These are phyloP conservation scores for Drosophila kambysellisi DNA, from an alignment of 2,888 invertebrate species.

Conservation along the genomic window DNA sequence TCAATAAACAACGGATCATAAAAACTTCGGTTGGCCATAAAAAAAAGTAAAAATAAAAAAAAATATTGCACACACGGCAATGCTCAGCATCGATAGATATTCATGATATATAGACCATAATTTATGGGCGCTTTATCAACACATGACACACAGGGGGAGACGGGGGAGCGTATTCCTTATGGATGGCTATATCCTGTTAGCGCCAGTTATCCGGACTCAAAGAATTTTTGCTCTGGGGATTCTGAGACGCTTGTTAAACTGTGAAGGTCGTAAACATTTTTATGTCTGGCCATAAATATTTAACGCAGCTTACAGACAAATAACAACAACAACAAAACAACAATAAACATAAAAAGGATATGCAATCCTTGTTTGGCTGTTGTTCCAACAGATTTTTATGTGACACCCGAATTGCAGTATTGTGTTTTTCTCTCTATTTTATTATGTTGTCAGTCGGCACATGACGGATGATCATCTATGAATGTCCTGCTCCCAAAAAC, in stretches of 20 bases:
- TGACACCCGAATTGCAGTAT: constrained; percentile 7
- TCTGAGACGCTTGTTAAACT: constrained; percentile 66
- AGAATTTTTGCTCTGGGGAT: constrained; percentile 5
- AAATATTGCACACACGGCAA: constrained; percentile 26
- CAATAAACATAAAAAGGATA: constrained; percentile 36
- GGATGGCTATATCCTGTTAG: constrained; percentile 61
- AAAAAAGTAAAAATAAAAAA: constrained; percentile 18
- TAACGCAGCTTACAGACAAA: constrained; percentile 50
- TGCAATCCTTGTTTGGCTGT: constrained; percentile 42
- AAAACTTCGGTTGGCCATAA: constrained; percentile 56
- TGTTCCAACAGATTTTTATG: constrained; percentile 28
- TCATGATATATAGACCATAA: constrained; percentile 72
- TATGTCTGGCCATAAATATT: constrained; percentile 75
- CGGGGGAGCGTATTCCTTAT: constrained; percentile 47
- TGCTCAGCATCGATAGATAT: constrained; percentile 63
- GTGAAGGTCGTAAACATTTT: constrained; percentile 79
- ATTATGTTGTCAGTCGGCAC: constrained; percentile 17
- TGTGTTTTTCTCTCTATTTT: background rate
- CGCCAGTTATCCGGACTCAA: constrained; percentile 42
- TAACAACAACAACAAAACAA: constrained; percentile 4
- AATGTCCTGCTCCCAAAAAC: background rate
- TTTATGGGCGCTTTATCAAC: constrained; percentile 74
- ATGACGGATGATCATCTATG: background rate
- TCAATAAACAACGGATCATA: constrained; percentile 73
- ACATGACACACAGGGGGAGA: constrained; percentile 18